Percentiles rank a stretch among this genome's conserved stretches.
phyloP scores from a whole-genome alignment of 2,113 vertebrate genomes.

The Apaloderma vittatum region DNA sequence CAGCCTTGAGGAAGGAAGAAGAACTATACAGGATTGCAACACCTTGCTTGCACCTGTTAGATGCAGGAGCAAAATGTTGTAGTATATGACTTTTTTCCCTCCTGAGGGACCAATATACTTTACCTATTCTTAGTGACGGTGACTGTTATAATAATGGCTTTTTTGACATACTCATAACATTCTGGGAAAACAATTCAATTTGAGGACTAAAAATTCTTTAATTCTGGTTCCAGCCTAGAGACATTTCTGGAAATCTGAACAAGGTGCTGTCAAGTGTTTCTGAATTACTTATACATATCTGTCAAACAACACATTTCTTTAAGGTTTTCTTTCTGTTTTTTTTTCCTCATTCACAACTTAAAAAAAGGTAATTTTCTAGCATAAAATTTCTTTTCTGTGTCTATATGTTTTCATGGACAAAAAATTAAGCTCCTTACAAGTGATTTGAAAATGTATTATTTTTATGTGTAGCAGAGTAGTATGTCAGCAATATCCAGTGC shows the following conservation, averaged over 20 bases:
- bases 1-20: not conserved
- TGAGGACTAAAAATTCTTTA: not conserved
- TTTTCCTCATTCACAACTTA: not conserved
- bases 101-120: not conserved
- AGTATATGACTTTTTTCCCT: not conserved
- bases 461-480: not conserved
- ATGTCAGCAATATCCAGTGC: not conserved
- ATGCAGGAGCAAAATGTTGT: not conserved
- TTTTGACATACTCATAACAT: not conserved
- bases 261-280: not conserved
- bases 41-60: conserved; percentile 8
- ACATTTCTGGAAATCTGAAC: not conserved
- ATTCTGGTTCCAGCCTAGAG: not conserved
- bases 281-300: not conserved
- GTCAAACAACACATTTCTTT: not conserved
- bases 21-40: not conserved
- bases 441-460: not conserved
- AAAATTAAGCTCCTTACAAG: not conserved
- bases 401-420: not conserved
- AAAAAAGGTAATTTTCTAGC: not conserved
- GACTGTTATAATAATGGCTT: not conserved
- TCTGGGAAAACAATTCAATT: not conserved
- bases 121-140: not conserved
- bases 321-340: not conserved
- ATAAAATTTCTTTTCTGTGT: not conserved